Base-by-base conservation (phyloP, 2,888 invertebrate species). In the Watsonalla cultraria region DNA sequence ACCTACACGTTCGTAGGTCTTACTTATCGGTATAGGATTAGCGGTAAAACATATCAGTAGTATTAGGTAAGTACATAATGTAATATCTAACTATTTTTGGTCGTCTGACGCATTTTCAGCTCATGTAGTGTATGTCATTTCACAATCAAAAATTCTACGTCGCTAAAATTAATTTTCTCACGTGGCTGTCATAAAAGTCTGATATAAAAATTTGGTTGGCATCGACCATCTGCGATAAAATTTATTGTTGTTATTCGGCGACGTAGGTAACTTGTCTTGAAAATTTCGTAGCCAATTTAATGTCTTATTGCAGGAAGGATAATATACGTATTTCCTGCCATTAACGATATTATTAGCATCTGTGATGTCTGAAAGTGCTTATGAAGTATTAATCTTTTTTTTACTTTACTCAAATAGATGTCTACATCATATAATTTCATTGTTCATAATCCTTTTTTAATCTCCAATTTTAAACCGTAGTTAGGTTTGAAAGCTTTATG, bases 191-290 rank as follows among this genome's bases (percentile, higher is more conserved):
- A 72, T 80, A 81, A 77, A 78, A 63, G 51, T 68, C 61, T 57
- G 56, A 72, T 75, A 72, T 72, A 68, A 74, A 78, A 73, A 72
- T 64, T 61, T 64, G 56, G 61, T 73, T 79, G 77, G 78, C 79
- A 74, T 61, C 66, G 11, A 8, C 42, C 11, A 11, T 5, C 15
- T 15, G 13, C 39, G 9, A 9, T 37, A 8, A 14, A 34, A 47
- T 15, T 15, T 46, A 46, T 46, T 46, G 8, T 46, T 46, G 13
- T 46, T 13, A 14, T 11, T 13, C 45, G 1, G 2, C 9, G 33
- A 14, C 34, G 8, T 37, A 11, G 13, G 11, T 7, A 35, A 6
- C n/a, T 35, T 35, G 13, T 37, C 24, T 2, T 24, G 24, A 35
- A 35, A 48, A 35, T 48, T 48, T 8, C 14, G 13, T 15, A 37